phyloP scores from a whole-genome alignment of 2,113 vertebrate species.

The Hippocampus abdominalis region DNA sequence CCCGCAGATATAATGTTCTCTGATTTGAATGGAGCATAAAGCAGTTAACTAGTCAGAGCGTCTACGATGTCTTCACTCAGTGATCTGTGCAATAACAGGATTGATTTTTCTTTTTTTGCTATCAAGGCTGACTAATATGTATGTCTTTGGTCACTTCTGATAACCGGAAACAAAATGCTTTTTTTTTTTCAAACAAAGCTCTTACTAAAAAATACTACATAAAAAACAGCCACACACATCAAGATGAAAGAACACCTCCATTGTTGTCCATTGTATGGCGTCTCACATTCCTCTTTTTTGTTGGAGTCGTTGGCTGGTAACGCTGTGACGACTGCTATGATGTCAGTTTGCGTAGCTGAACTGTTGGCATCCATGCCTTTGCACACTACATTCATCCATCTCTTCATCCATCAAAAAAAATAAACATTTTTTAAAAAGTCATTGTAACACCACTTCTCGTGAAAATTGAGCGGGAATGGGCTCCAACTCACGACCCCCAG shows the following conservation, averaged over 20 bases:
- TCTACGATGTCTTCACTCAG: too few species aligned
- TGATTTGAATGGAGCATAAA: not conserved
- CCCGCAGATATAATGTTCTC: too few species aligned
- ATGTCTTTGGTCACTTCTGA: not conserved
- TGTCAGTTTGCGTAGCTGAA: not conserved
- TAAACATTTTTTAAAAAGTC: not conserved
- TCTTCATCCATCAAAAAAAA: not conserved
- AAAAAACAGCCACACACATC: not conserved
- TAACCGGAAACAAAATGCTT: not conserved
- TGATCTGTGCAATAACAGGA: too few species aligned
- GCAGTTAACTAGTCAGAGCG: not conserved
- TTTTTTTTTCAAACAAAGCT: not conserved
- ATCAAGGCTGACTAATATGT: not conserved
- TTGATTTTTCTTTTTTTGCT: too few species aligned
- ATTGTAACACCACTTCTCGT: too few species aligned
- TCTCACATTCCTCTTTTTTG: constrained; percentile 1
- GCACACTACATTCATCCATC: not conserved
- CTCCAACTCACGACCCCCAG: too few species aligned
- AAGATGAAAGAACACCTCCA: constrained; percentile 1
- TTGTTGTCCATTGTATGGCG: not conserved
- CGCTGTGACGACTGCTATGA: not conserved
- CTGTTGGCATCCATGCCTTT: not conserved
- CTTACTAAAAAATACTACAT: not conserved
- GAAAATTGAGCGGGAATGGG: too few species aligned
- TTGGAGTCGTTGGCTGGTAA: not conserved